A percentile compares a stretch with the other conserved stretches of the same genome.
Evolutionary conservation across 1,140 invertebrate species (phyloP).

Genomic region (Alviniconcha marisindica): DNA sequence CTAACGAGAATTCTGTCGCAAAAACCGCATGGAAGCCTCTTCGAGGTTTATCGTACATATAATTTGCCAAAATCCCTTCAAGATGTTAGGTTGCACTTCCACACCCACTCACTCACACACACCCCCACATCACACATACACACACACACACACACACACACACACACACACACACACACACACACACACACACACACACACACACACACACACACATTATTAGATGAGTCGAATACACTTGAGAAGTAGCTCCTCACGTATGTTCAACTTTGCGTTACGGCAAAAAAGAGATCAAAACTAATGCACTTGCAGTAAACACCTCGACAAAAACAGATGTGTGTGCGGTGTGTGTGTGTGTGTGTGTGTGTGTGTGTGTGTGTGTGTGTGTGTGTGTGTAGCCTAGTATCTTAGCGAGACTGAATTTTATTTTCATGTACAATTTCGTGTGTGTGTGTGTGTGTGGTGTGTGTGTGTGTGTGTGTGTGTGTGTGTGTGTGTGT

Average conservation of each 20-base stretch:
- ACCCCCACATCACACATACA: background rate
- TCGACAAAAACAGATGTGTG: background rate
- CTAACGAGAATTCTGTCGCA: too few species aligned
- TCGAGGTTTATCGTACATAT: too few species aligned
- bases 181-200: conserved; percentile 7
- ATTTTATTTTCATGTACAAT: too few species aligned
- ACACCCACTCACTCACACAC: background rate
- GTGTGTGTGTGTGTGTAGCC: background rate
- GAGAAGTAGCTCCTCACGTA: background rate
- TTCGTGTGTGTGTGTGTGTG: background rate
- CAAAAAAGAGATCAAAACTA: too few species aligned
- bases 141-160: background rate
- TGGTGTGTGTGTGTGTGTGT: background rate
- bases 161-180: background rate
- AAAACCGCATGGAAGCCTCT: too few species aligned
- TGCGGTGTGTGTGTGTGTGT: conserved; percentile 5
- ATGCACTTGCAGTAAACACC: too few species aligned
- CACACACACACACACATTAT: conserved; percentile 18
- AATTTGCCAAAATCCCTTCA: background rate
- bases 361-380: background rate
- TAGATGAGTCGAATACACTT: background rate
- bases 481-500: background rate
- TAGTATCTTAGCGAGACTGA: too few species aligned
- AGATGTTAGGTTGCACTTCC: background rate
- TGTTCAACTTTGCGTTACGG: too few species aligned